These are phyloP conservation scores for Neoarius graeffei DNA, from an alignment of 2,113 vertebrate genomes.

Conservation along the genomic window DNA sequence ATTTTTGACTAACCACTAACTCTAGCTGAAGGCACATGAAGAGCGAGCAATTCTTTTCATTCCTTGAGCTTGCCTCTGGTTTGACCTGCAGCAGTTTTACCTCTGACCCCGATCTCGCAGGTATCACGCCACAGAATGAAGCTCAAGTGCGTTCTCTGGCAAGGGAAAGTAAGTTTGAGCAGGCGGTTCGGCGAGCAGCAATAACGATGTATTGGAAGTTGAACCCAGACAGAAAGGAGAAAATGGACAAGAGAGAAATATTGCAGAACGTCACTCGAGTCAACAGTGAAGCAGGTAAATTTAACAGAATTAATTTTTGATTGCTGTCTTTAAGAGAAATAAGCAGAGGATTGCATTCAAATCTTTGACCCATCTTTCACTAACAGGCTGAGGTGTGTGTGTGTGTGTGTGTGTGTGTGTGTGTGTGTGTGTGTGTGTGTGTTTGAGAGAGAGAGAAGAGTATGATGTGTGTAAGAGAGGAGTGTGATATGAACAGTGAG, in stretches of 20 bases:
- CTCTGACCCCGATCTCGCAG: conserved; percentile 61
- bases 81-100: neutral
- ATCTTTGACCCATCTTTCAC: neutral
- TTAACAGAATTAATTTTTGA: neutral
- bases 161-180: conserved; percentile 89
- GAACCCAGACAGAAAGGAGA: conserved; percentile 90
- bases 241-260: conserved; percentile 87
- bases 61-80: neutral
- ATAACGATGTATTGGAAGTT: conserved; percentile 96
- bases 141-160: conserved; percentile 81
- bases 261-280: conserved; percentile 90
- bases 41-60: neutral
- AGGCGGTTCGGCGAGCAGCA: conserved; percentile 89
- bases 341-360: neutral
- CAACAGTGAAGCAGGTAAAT: conserved; percentile 75
- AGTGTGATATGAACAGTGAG: too few species aligned
- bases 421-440: too few species aligned
- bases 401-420: too few species aligned
- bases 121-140: conserved; percentile 89
- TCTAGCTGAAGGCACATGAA: neutral
- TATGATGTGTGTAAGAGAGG: too few species aligned
- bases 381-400: neutral
- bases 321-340: neutral
- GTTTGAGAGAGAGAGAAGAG: too few species aligned
- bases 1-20: neutral